A percentile compares a stretch with the other conserved stretches of the same genome.
Conservation (phyloP, 2,888 invertebrate species). For the Drosophila falleni region DNA sequence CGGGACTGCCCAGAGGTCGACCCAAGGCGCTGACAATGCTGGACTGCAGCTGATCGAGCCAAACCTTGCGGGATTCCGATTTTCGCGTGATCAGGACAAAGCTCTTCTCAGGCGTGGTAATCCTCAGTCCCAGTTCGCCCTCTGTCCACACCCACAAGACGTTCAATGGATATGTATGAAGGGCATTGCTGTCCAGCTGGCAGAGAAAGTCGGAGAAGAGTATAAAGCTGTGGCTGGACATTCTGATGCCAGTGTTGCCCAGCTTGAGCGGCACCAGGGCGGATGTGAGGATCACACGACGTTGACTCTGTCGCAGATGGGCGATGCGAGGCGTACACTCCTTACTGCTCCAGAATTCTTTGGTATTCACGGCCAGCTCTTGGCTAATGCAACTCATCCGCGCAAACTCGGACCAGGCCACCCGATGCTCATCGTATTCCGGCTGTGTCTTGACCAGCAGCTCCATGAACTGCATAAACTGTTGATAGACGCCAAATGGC, state of each 20-base stretch:
- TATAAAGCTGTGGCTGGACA: slow-evolving; percentile 91
- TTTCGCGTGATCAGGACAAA: slow-evolving; percentile 88
- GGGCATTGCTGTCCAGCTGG: slow-evolving; percentile 89
- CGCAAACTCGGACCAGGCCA: slow-evolving; percentile 80
- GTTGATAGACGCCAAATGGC: slow-evolving; percentile 82
- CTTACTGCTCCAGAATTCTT: slow-evolving; percentile 84
- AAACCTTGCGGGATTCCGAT: slow-evolving; percentile 91
- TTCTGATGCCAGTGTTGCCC: slow-evolving; percentile 89
- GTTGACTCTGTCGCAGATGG: slow-evolving; percentile 87
- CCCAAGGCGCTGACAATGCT: slow-evolving; percentile 90
- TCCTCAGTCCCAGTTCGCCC: slow-evolving; percentile 89
- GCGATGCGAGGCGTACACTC: slow-evolving; percentile 83
- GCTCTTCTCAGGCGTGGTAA: slow-evolving; percentile 92
- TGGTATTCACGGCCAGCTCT: slow-evolving; percentile 83
- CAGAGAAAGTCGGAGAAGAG: slow-evolving; percentile 93
- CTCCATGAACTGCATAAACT: slow-evolving; percentile 82
- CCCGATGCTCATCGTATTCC: slow-evolving; percentile 78
- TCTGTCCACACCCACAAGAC: slow-evolving; percentile 93
- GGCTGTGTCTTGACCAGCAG: slow-evolving; percentile 70
- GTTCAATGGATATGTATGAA: slow-evolving; percentile 89
- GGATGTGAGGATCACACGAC: slow-evolving; percentile 93
- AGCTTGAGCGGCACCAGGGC: slow-evolving; percentile 89
- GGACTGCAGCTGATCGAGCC: slow-evolving; percentile 91
- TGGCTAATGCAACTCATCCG: slow-evolving; percentile 81
- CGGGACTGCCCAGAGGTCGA: slow-evolving; percentile 87